Percentiles rank a stretch among this genome's conserved stretches.
Conservation (phyloP, 2,797 vertebrate species). For the Micropoecilia bifurca region DNA sequence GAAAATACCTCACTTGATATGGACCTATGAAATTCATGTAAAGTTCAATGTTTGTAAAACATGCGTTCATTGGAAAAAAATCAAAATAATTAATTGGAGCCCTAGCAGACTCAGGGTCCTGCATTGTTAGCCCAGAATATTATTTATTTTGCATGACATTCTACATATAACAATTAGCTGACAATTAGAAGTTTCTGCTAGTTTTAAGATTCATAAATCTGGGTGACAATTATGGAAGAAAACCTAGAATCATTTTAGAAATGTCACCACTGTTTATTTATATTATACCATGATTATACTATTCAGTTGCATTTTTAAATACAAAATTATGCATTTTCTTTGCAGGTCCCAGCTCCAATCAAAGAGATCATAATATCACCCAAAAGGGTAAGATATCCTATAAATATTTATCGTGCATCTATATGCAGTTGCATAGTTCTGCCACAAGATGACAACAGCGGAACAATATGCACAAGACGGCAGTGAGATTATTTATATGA, state of each 20-base stretch:
- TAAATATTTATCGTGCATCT: neutral
- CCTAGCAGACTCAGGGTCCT: neutral
- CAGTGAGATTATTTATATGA: neutral
- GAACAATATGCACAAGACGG: conserved; percentile 26
- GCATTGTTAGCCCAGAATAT: too few relatives aligned
- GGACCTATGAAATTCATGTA: neutral
- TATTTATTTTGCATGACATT: neutral
- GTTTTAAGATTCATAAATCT: conserved; percentile 21
- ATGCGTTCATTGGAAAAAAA: neutral
- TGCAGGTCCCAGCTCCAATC: conserved; percentile 88
- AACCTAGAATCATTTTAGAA: neutral
- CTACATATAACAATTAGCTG: neutral
- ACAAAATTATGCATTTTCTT: conserved; percentile 17
- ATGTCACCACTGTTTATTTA: neutral
- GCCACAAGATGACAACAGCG: conserved; percentile 71
- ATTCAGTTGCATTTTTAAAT: neutral
- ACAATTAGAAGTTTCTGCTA: neutral
- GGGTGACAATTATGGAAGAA: neutral
- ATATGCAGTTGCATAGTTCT: conserved; percentile 54
- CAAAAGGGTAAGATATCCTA: conserved; percentile 87
- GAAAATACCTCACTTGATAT: neutral
- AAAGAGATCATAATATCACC: conserved; percentile 93
- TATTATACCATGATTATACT: neutral
- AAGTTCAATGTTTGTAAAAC: neutral
- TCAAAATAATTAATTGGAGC: neutral